Evolutionary conservation across 2,113 vertebrate genomes (phyloP).

Genomic region (Heterotis niloticus): DNA sequence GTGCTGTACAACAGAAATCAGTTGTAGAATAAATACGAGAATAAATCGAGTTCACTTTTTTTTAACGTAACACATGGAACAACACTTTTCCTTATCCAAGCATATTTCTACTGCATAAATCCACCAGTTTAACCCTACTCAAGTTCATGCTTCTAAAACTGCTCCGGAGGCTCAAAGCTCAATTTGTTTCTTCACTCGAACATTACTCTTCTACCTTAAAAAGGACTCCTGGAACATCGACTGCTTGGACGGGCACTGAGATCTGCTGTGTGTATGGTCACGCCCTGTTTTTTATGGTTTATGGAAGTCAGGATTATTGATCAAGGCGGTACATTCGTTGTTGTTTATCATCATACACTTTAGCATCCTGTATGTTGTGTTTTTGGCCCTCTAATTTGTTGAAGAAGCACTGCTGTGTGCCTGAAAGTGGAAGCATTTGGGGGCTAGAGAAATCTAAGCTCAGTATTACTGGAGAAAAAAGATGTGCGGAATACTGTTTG

Average conservation of each 20-base stretch:
- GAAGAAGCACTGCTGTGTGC: too few species aligned
- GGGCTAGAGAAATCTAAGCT: too few species aligned
- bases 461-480: too few species aligned
- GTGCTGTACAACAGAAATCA: too few species aligned
- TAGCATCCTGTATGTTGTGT: not conserved
- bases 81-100: too few species aligned
- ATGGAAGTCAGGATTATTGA: not conserved
- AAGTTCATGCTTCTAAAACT: not conserved
- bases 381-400: not conserved
- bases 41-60: too few species aligned
- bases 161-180: not conserved
- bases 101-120: too few species aligned
- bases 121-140: not conserved
- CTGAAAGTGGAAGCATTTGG: too few species aligned
- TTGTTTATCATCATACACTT: not conserved
- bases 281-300: slow-evolving; percentile 4
- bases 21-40: too few species aligned
- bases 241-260: not conserved
- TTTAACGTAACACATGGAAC: too few species aligned
- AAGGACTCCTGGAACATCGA: too few species aligned
- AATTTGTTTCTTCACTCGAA: not conserved
- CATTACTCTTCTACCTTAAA: slow-evolving; percentile 3
- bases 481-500: too few species aligned
- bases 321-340: not conserved
- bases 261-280: not conserved